Conservation (phyloP, 1,140 invertebrate genomes). For the Stenopsyche tienmushanensis region DNA sequence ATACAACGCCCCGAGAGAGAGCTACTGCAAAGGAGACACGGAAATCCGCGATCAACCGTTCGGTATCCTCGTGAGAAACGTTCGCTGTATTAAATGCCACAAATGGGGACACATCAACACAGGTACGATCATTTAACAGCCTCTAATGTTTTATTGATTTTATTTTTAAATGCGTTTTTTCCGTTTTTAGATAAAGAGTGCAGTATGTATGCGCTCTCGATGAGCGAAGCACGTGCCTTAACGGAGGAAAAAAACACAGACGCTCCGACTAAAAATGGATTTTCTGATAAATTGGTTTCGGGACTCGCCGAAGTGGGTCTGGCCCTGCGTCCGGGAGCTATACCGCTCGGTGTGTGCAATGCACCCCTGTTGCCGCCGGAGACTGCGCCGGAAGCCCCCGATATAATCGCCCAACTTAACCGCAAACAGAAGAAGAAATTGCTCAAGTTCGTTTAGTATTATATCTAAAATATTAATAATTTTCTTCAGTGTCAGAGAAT, state of each 20-base stretch:
- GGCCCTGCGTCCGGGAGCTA: constrained; percentile 76
- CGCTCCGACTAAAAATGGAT: constrained; percentile 59
- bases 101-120: constrained; percentile 99
- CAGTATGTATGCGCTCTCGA: constrained; percentile 85
- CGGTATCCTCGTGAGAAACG: constrained; percentile 97
- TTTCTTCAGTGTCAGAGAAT: neutral
- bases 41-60: constrained; percentile 98
- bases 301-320: constrained; percentile 93
- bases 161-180: neutral
- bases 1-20: constrained; percentile 97
- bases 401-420: constrained; percentile 79
- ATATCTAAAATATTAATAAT: neutral
- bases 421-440: constrained; percentile 90
- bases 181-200: constrained; percentile 78
- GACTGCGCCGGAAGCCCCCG: constrained; percentile 63
- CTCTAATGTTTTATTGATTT: constrained; percentile 22
- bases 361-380: constrained; percentile 53
- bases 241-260: constrained; percentile 55
- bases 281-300: constrained; percentile 72
- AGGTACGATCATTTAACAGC: constrained; percentile 57
- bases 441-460: constrained; percentile 66
- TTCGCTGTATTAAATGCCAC: constrained; percentile 97
- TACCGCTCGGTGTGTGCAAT: constrained; percentile 53
- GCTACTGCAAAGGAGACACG: constrained; percentile 92
- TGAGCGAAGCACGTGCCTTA: constrained; percentile 63